A percentile compares a stretch with the other conserved stretches of the same genome.
Conservation (phyloP, 1,140 invertebrate species). For the Zaprionus gabonicus region DNA sequence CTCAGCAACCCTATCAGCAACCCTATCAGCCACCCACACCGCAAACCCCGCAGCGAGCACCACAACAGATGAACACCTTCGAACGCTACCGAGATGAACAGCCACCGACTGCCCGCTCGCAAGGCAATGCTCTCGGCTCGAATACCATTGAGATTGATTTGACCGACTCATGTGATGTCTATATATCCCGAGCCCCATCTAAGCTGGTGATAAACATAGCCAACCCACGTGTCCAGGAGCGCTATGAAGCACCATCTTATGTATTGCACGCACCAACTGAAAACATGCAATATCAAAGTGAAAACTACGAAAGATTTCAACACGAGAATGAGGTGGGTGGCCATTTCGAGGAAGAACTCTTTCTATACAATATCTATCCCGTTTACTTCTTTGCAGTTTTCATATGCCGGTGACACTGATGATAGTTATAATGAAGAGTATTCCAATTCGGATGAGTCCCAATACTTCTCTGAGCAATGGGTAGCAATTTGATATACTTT, state of each 20-base stretch:
- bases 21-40: not conserved
- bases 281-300: not conserved
- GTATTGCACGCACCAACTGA: not conserved
- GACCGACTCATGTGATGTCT: not conserved
- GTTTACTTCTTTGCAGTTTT: not conserved
- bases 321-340: not conserved
- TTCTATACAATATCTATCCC: too few relatives aligned
- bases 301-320: not conserved
- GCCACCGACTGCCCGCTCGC: not conserved
- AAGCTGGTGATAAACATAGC: slow-evolving; percentile 23
- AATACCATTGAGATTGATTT: slow-evolving; percentile 15
- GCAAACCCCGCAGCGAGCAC: not conserved
- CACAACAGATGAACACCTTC: not conserved
- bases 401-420: not conserved
- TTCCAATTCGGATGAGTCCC: not conserved
- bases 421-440: not conserved
- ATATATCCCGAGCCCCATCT: not conserved
- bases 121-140: not conserved
- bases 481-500: not conserved
- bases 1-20: too few relatives aligned
- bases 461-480: not conserved
- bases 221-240: not conserved
- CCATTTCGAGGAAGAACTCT: too few relatives aligned
- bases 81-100: not conserved
- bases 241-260: not conserved